A percentile compares a stretch with the other conserved stretches of the same genome.
Conservation (phyloP, 2,888 invertebrate genomes). For the Melolontha melolontha region DNA sequence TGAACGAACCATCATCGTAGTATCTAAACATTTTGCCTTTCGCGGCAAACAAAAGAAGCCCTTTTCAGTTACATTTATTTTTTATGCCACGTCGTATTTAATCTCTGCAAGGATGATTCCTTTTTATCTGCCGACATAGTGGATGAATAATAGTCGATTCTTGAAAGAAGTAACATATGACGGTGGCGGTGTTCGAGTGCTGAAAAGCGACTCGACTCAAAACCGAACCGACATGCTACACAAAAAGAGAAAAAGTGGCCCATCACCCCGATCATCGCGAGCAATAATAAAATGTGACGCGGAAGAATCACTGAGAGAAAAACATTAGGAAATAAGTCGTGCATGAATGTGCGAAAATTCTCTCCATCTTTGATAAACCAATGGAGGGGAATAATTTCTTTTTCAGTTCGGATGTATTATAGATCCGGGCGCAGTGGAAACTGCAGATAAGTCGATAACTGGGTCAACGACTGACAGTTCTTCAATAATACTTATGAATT, state of each 20-base stretch:
- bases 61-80: slow-evolving; percentile 16
- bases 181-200: slow-evolving; percentile 4
- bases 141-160: slow-evolving; percentile 3
- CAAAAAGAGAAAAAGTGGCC: slow-evolving; percentile 4
- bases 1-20: neutral
- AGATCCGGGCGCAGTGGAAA: slow-evolving; percentile 50
- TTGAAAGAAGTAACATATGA: slow-evolving; percentile 8
- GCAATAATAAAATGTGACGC: slow-evolving; percentile 34
- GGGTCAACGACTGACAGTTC: slow-evolving; percentile 48
- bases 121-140: neutral
- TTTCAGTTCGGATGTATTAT: slow-evolving; percentile 53
- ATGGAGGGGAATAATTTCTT: slow-evolving; percentile 56
- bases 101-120: slow-evolving; percentile 14
- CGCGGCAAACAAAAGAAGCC: slow-evolving; percentile 11
- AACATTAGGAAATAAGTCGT: slow-evolving; percentile 54
- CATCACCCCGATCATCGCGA: slow-evolving; percentile 7
- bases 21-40: neutral
- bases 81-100: neutral
- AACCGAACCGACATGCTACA: neutral
- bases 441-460: slow-evolving; percentile 53
- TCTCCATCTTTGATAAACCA: slow-evolving; percentile 53
- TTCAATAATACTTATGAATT: slow-evolving; percentile 37
- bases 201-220: neutral
- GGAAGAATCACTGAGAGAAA: slow-evolving; percentile 22
- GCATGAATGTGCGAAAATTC: slow-evolving; percentile 56